Percentiles rank a stretch among this genome's conserved stretches.
Conservation (phyloP, 2,888 invertebrate species). For the Ornithoptera alexandrae region DNA sequence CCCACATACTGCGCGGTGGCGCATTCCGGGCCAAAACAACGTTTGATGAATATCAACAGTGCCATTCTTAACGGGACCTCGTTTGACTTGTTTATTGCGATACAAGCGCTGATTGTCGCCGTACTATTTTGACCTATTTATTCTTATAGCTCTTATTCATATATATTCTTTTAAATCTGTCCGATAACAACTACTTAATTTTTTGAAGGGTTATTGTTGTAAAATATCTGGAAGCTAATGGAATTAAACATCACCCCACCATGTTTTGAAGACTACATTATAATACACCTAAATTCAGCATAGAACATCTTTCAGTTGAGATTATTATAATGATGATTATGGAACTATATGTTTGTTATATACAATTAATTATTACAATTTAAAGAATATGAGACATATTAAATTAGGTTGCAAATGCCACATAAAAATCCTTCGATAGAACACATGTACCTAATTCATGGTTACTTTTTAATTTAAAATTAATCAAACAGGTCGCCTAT, state of each 20-base stretch:
- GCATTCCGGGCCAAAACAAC: conserved; percentile 36
- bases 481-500: conserved; percentile 67
- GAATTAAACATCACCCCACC: too few relatives aligned
- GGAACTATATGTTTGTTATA: not conserved
- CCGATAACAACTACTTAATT: conserved; percentile 3
- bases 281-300: too few relatives aligned
- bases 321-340: not conserved
- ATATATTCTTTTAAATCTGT: conserved; percentile 21
- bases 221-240: not conserved
- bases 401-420: not conserved
- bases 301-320: too few relatives aligned
- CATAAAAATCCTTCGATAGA: conserved; percentile 50
- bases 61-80: conserved; percentile 34
- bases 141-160: conserved; percentile 20
- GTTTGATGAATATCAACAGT: conserved; percentile 34
- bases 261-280: too few relatives aligned
- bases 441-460: conserved; percentile 61
- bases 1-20: conserved; percentile 20
- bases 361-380: not conserved
- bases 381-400: not conserved
- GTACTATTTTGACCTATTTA: conserved; percentile 37
- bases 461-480: conserved; percentile 65
- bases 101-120: conserved; percentile 33
- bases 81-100: conserved; percentile 37
- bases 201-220: not conserved